Conservation (phyloP, 2,888 invertebrate genomes). For the Sericinus montela region DNA sequence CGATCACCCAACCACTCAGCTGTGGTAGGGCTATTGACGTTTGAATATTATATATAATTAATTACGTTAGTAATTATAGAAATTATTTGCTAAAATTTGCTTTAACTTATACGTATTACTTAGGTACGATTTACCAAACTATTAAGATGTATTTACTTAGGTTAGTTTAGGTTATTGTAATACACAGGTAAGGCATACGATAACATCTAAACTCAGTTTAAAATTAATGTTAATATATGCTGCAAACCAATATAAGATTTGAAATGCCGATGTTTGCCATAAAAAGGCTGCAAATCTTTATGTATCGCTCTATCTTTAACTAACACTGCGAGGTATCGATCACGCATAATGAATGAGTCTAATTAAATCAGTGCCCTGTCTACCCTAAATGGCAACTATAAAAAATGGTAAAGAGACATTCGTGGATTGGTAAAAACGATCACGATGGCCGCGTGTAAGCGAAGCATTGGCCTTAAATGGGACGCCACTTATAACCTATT, state of each 20-base stretch:
- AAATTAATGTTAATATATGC: not conserved
- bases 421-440: not conserved
- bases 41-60: too few relatives aligned
- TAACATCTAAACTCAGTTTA: not conserved
- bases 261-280: not conserved
- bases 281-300: not conserved
- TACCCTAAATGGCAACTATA: not conserved
- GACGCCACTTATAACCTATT: not conserved
- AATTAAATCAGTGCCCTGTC: not conserved
- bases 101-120: not conserved
- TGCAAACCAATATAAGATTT: not conserved
- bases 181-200: not conserved
- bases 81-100: not conserved
- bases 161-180: not conserved
- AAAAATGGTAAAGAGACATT: not conserved
- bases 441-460: not conserved
- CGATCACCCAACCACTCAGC: too few relatives aligned
- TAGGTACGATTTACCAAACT: too few relatives aligned
- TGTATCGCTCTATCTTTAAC: constrained; percentile 4
- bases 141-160: not conserved
- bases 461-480: not conserved
- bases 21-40: too few relatives aligned
- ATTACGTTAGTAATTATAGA: too few relatives aligned
- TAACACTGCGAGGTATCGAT: not conserved
- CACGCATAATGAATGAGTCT: not conserved